Conservation (phyloP, 2,113 vertebrate species). For the Odobenus rosmarus region DNA sequence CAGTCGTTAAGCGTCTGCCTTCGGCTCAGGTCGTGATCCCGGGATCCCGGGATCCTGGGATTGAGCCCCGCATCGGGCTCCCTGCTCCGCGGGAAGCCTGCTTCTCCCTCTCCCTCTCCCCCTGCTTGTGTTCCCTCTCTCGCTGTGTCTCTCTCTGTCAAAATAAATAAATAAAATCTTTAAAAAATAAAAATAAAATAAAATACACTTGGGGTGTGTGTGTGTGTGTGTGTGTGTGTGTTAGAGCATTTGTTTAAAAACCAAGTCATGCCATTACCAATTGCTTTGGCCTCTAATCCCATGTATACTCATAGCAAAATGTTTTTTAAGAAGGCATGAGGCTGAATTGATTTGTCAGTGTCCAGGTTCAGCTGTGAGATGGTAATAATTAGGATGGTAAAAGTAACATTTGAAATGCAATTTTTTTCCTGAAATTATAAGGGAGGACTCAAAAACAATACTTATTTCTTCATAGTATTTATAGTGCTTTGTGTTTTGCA, state of each 20-base stretch:
- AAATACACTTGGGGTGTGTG: not conserved
- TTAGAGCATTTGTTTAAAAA: not conserved
- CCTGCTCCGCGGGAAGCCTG: too few relatives aligned
- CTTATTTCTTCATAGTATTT: not conserved
- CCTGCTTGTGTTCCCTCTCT: too few relatives aligned
- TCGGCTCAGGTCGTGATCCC: too few relatives aligned
- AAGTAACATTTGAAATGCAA: not conserved
- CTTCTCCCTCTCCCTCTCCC: too few relatives aligned
- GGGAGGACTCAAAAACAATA: not conserved
- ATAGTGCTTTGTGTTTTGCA: not conserved
- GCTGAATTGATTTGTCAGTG: not conserved
- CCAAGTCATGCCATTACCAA: not conserved
- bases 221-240: not conserved
- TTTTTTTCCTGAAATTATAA: conserved; percentile 32
- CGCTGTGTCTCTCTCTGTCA: too few relatives aligned
- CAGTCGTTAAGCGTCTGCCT: too few relatives aligned
- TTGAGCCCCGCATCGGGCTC: too few relatives aligned
- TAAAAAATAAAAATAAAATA: too few relatives aligned
- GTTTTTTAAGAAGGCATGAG: not conserved
- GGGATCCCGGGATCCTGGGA: too few relatives aligned
- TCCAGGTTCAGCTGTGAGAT: not conserved
- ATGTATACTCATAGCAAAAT: not conserved
- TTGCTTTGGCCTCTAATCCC: not conserved
- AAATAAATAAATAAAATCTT: too few relatives aligned
- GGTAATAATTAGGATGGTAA: not conserved